Evolutionary conservation across 2,888 invertebrate species (phyloP).

Genomic region (Ariolimax columbianus): DNA sequence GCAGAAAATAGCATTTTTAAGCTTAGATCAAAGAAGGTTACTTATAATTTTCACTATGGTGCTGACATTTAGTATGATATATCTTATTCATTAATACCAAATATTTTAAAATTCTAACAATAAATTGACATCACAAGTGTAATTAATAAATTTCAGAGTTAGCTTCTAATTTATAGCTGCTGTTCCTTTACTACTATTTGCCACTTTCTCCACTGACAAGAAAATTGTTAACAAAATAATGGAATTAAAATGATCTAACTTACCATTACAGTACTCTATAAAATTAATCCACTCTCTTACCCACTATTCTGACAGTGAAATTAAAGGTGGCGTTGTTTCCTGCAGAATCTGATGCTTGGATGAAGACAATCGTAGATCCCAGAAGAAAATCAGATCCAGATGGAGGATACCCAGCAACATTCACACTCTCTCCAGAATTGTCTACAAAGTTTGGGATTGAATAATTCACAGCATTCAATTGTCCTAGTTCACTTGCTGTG

Average conservation of each 20-base stretch:
- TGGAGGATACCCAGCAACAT: neutral
- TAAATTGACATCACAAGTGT: no score
- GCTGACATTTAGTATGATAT: no score
- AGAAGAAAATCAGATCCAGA: neutral
- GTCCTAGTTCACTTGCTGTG: neutral
- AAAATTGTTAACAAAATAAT: no score
- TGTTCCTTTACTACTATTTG: no score
- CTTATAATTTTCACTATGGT: no score
- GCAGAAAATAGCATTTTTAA: no score
- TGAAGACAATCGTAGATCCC: neutral
- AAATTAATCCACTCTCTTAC: neutral
- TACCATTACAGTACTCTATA: neutral
- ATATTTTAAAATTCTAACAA: no score
- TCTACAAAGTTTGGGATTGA: neutral
- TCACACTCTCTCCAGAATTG: slow-evolving; percentile 5
- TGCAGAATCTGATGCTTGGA: neutral
- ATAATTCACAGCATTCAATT: neutral
- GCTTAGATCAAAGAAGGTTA: no score
- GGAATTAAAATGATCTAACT: neutral
- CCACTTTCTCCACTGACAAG: no score
- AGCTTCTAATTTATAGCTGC: no score
- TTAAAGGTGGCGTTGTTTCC: neutral
- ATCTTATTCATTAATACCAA: no score
- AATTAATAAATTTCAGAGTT: no score
- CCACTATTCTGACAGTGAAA: neutral